Percentiles rank a stretch among this genome's conserved stretches.
phyloP scores from a whole-genome alignment of 2,113 vertebrate genomes.

The Bubalus kerabau region DNA sequence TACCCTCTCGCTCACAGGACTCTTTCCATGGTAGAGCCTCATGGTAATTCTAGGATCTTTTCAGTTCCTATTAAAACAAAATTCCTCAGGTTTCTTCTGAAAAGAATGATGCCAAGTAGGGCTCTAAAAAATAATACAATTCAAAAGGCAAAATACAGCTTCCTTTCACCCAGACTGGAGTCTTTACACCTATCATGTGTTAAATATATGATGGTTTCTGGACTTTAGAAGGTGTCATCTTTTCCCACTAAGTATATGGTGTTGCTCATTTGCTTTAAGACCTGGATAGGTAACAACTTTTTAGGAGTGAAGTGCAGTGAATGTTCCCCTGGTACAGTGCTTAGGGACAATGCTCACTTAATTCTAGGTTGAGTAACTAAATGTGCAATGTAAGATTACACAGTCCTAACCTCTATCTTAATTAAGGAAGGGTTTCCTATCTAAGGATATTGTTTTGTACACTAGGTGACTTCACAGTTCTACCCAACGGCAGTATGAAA shows the following conservation, averaged over 20 bases:
- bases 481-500: conserved; percentile 59
- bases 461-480: conserved; percentile 49
- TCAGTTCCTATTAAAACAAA: not conserved
- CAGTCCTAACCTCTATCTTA: conserved; percentile 15
- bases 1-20: not conserved
- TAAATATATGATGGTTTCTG: conserved; percentile 1
- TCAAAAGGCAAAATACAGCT: conserved; percentile 17
- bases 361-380: conserved; percentile 3
- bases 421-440: conserved; percentile 47
- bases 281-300: not conserved
- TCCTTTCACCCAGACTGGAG: not conserved
- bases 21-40: not conserved
- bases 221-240: not conserved
- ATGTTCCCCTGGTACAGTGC: not conserved
- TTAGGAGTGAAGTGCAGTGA: not conserved
- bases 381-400: conserved; percentile 31
- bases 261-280: conserved; percentile 32
- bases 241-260: not conserved
- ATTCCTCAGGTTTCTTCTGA: not conserved
- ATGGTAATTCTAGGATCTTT: not conserved
- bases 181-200: not conserved
- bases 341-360: not conserved
- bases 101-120: not conserved
- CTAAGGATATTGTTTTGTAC: conserved; percentile 39
- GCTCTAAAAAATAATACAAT: conserved; percentile 2